These are phyloP conservation scores for Hephaestus fuliginosus DNA, from an alignment of 2,797 vertebrate genomes.

Conservation along the genomic window DNA sequence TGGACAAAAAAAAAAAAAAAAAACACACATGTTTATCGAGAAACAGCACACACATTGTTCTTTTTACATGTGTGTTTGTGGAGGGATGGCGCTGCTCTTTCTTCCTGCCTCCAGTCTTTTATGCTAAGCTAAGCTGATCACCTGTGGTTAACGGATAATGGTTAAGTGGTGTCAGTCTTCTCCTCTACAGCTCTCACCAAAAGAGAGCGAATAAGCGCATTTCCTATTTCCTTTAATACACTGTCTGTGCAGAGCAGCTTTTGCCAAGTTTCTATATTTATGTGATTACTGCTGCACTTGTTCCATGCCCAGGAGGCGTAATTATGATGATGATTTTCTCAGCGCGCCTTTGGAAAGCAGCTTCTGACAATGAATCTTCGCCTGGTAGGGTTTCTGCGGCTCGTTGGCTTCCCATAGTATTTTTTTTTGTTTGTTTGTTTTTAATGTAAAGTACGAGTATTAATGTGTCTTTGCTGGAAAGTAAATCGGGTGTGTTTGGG, in stretches of 20 bases:
- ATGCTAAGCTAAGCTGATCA: constrained; percentile 16
- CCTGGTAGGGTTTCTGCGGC: constrained; percentile 6
- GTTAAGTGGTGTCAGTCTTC: background rate
- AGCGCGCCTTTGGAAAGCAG: constrained; percentile 1
- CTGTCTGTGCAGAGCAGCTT: background rate
- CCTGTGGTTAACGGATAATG: background rate
- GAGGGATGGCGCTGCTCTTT: background rate
- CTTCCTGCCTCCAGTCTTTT: background rate
- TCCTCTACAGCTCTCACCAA: background rate
- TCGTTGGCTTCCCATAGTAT: constrained; percentile 17
- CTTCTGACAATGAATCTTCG: constrained; percentile 18
- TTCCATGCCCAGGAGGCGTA: constrained; percentile 1
- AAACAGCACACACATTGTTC: background rate
- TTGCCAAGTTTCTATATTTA: background rate
- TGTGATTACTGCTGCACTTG: constrained; percentile 11
- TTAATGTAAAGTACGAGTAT: constrained; percentile 2
- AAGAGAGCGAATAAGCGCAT: background rate
- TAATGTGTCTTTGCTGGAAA: constrained; percentile 31
- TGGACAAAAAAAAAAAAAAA: background rate
- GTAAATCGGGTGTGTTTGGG: constrained; percentile 43
- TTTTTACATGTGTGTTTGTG: background rate
- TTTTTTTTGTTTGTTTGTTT: constrained; percentile 11
- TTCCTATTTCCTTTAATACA: background rate
- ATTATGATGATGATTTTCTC: constrained; percentile 12
- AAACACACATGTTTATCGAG: background rate